These are phyloP conservation scores for Plutomurus gul DNA, from an alignment of 1,140 invertebrate species.

Conservation along the genomic window DNA sequence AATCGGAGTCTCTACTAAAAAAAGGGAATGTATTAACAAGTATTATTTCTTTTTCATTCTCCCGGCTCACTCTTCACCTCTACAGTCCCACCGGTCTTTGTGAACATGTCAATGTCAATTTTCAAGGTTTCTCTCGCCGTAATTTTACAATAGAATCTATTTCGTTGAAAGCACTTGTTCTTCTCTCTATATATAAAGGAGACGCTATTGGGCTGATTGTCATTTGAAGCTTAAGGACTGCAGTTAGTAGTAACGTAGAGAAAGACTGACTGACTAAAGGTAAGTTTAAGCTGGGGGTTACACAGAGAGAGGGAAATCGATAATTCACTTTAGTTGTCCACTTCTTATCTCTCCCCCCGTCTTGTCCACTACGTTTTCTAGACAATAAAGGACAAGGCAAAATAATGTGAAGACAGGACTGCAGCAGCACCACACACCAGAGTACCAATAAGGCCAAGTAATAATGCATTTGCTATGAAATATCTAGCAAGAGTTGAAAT, in stretches of 20 bases:
- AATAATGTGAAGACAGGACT: neutral
- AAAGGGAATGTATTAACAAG: too few species aligned
- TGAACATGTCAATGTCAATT: too few species aligned
- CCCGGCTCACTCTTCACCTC: too few species aligned
- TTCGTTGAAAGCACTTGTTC: too few species aligned
- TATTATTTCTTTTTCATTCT: too few species aligned
- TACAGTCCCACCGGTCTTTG: too few species aligned
- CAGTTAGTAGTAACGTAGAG: neutral
- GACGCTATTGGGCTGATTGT: too few species aligned
- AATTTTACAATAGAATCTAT: too few species aligned
- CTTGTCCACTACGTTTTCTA: neutral
- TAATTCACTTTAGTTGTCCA: slow-evolving; percentile 17
- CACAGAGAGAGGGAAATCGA: slow-evolving; percentile 18
- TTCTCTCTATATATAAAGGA: too few species aligned
- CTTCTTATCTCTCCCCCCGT: neutral
- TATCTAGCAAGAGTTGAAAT: neutral
- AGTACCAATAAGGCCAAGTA: neutral
- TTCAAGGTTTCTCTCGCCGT: too few species aligned
- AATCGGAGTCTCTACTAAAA: too few species aligned
- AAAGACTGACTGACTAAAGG: neutral
- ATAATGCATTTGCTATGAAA: neutral
- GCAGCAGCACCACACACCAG: neutral
- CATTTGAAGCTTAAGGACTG: slow-evolving; percentile 12
- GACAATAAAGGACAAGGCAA: neutral
- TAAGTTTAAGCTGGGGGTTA: too few species aligned